A percentile compares a stretch with the other conserved stretches of the same genome.
phyloP scores from a whole-genome alignment of 92 coral and sea anemone species.

The Desmophyllum pertusum region DNA sequence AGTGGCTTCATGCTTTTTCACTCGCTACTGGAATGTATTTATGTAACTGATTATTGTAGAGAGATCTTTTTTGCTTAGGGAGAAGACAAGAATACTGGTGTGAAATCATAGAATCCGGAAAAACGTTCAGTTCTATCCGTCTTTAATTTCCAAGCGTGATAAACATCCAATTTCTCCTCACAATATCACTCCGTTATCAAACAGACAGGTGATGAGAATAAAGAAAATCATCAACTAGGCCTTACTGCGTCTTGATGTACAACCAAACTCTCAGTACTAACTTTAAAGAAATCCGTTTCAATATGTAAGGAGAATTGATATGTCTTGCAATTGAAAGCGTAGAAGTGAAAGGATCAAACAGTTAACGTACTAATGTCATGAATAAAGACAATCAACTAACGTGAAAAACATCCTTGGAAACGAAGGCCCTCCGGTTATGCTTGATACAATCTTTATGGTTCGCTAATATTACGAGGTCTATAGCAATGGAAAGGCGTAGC shows the following conservation, averaged over 20 bases:
- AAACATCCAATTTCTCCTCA: neutral
- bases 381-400: no score
- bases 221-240: neutral
- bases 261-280: neutral
- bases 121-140: no score
- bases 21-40: neutral
- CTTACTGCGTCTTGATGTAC: neutral
- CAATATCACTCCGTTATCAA: neutral
- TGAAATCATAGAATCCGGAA: no score
- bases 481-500: no score
- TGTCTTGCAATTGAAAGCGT: neutral
- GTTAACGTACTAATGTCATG: neutral
- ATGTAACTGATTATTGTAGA: no score
- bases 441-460: neutral
- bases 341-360: neutral
- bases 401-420: neutral
- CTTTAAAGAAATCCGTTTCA: no score
- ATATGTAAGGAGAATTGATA: neutral
- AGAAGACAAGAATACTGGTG: no score
- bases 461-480: no score
- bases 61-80: no score
- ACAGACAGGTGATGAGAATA: no score
- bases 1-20: neutral
- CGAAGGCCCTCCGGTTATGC: neutral
- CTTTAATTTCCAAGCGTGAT: no score